phyloP scores from a whole-genome alignment of 1,140 invertebrate genomes.

The Portunus trituberculatus region DNA sequence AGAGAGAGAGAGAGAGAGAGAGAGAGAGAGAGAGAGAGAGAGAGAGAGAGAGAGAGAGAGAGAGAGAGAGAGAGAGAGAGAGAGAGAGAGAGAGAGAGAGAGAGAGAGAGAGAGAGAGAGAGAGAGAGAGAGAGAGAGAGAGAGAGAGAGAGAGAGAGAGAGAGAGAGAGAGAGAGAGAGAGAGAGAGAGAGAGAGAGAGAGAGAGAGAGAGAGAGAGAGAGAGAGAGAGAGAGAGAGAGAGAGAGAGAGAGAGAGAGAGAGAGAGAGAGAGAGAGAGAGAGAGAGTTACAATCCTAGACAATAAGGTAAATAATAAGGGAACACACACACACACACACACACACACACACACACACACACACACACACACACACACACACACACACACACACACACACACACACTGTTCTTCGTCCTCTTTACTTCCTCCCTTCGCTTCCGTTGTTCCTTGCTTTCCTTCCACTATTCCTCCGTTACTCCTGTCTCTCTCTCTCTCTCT shows the following conservation, averaged over 20 bases:
- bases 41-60: neutral
- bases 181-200: neutral
- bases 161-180: neutral
- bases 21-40: neutral
- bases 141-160: neutral
- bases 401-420: no score
- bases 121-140: neutral
- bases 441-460: no score
- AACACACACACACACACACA: no score
- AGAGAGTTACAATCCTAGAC: no score
- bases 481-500: no score
- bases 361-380: no score
- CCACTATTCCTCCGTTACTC: no score
- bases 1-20: neutral
- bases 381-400: no score
- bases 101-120: neutral
- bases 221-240: neutral
- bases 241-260: constrained; percentile 45
- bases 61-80: constrained; percentile 15
- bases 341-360: no score
- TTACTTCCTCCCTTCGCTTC: no score
- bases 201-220: neutral
- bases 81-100: constrained; percentile 28
- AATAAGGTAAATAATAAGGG: no score
- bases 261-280: neutral